Evolutionary conservation across 92 coral and sea anemone genomes (phyloP), one percentile per base, ranked within the genome.

Genomic region (Epizoanthus rinbou): DNA sequence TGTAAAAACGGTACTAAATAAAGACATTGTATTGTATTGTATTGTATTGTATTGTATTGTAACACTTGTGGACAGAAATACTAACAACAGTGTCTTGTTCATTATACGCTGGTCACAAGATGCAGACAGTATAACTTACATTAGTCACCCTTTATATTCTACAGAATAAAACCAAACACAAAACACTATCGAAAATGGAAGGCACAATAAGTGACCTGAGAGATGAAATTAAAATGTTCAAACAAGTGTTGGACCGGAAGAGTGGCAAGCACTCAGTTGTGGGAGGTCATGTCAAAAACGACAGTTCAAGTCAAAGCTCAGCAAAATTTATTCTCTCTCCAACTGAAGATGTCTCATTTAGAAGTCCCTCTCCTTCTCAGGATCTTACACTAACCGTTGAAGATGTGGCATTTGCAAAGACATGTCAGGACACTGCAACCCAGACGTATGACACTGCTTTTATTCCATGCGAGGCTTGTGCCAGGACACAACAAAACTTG

Each of bases 401-500:
- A 81, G 98, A 95, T 71, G 95, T 93, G 0, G 93, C 91, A 28
- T 84, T 89, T 73, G 95, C 90, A 13, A 91, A 85, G 68, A 93
- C 93, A 18, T 87, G 45, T 37, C 91, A 90, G 59, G 98, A 95
- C 57, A 87, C 88, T 14, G 81, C 98, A 8, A 91, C 98, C 60
- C 98, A 96, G 80, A 96, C 98, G 2, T 96, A 96, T 59, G 98
- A 96, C 73, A 96, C 98, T 8, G 98, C 98, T 14, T 96, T 96
- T 72, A 90, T 96, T 16, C 98, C 98, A 2, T 96, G 98, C 22
- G 98, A 96, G 33, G 98, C 98, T 54, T 96, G 98, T 82, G 91
- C 98, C 37, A 92, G 96, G 76, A 96, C 98, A 24, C 98, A 96
- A 31, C 88, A 89, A 83, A 94, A 96, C 72, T 82, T 96, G 9